phyloP scores from a whole-genome alignment of 2,888 invertebrate species.

The Micoletzkya japonica region DNA sequence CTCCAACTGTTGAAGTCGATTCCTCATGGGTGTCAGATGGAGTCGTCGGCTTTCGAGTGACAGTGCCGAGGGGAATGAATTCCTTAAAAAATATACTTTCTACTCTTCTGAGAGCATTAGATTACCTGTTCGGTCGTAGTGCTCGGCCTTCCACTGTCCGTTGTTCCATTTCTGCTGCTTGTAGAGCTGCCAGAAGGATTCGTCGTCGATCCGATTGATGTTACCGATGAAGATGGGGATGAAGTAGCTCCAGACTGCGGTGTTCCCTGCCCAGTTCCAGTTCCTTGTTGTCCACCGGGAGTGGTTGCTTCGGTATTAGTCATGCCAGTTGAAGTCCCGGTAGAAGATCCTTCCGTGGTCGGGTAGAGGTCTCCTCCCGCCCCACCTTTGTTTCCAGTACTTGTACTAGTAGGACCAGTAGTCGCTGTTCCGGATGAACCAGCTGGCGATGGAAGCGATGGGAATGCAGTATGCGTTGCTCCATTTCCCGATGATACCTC shows the following conservation, averaged over 20 bases:
- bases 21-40: not conserved
- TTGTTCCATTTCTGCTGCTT: not conserved
- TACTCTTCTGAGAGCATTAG: not conserved
- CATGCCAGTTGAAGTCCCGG: not conserved
- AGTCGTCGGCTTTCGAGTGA: not conserved
- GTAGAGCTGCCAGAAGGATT: too few species aligned
- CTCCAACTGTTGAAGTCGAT: not conserved
- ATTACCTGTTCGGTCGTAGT: conserved; percentile 13
- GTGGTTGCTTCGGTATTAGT: not conserved
- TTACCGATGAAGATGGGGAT: not conserved
- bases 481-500: too few species aligned
- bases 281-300: not conserved
- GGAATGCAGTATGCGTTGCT: not conserved
- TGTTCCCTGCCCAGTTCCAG: not conserved
- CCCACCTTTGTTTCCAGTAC: too few species aligned
- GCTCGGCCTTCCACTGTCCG: not conserved
- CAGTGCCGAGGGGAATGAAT: conserved; percentile 16
- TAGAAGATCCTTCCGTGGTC: not conserved
- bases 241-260: not conserved
- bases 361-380: too few species aligned
- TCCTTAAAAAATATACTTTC: not conserved
- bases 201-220: too few species aligned
- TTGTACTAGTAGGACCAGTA: too few species aligned
- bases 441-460: not conserved
- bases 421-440: not conserved